phyloP scores from a whole-genome alignment of 2,888 invertebrate species.

The Thysanoteuthis rhombus region DNA sequence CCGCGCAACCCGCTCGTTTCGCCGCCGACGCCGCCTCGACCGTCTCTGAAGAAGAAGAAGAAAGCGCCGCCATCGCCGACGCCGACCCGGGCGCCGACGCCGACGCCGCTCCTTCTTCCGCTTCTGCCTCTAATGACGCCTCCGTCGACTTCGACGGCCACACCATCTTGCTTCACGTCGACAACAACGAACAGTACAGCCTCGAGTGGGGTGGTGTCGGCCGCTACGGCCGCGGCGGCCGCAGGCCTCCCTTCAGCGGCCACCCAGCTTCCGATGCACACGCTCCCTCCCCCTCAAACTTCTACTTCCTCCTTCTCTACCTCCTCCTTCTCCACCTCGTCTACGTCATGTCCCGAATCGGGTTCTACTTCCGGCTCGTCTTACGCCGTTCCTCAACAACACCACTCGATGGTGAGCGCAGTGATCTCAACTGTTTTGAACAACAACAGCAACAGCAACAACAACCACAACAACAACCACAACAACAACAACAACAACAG shows the following conservation, averaged over 20 bases:
- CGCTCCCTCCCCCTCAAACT: neutral
- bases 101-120: neutral
- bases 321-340: slow-evolving; percentile 22
- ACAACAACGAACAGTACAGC: neutral
- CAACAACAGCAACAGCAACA: neutral
- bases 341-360: neutral
- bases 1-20: neutral
- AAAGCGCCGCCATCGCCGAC: neutral
- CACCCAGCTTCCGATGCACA: neutral
- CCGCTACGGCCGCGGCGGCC: neutral
- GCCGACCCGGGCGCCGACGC: neutral
- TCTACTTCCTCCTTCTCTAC: neutral
- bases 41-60: neutral
- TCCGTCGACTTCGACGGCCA: neutral
- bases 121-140: slow-evolving; percentile 17
- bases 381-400: neutral
- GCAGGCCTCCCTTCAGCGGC: neutral
- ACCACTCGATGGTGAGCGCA: neutral
- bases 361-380: neutral
- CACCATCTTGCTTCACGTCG: neutral
- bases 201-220: neutral
- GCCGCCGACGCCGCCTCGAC: neutral
- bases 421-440: neutral
- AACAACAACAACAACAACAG: neutral
- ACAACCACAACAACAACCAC: neutral